These are phyloP conservation scores for Phaethornis superciliosus DNA, from an alignment of 2,113 vertebrate genomes.

Conservation along the genomic window DNA sequence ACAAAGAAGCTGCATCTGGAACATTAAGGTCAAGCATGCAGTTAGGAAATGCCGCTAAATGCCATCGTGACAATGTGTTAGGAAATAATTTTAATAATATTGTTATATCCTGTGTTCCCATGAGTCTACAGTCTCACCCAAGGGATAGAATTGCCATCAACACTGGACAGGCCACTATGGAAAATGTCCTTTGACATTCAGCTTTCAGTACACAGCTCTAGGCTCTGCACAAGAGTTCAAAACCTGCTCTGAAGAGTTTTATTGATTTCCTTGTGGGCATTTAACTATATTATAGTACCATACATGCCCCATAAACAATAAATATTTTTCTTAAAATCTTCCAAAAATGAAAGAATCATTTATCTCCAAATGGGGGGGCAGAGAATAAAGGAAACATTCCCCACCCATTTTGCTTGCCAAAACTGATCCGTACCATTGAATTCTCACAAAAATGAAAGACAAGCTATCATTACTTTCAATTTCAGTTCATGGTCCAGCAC, in stretches of 20 bases:
- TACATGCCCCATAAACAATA: not conserved
- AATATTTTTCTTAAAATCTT: not conserved
- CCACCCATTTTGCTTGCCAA: not conserved
- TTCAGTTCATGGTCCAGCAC: not conserved
- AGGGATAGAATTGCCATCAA: not conserved
- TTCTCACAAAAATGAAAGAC: not conserved
- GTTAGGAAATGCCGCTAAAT: not conserved
- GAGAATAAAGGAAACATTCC: not conserved
- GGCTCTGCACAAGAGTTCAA: not conserved
- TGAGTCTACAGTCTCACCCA: not conserved
- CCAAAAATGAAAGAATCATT: not conserved
- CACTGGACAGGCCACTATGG: not conserved
- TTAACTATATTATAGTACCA: not conserved
- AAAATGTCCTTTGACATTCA: not conserved
- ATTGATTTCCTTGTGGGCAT: not conserved
- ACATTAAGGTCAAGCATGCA: not conserved
- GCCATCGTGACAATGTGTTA: not conserved
- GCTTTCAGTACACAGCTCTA: not conserved
- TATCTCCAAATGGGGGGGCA: not conserved
- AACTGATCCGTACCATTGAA: not conserved
- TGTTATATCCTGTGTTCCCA: not conserved
- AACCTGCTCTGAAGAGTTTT: not conserved
- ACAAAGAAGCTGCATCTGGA: not conserved
- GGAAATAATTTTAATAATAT: not conserved
- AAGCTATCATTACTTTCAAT: not conserved